phyloP scores from a whole-genome alignment of 2,797 vertebrate species.

The Aldrovandia affinis region DNA sequence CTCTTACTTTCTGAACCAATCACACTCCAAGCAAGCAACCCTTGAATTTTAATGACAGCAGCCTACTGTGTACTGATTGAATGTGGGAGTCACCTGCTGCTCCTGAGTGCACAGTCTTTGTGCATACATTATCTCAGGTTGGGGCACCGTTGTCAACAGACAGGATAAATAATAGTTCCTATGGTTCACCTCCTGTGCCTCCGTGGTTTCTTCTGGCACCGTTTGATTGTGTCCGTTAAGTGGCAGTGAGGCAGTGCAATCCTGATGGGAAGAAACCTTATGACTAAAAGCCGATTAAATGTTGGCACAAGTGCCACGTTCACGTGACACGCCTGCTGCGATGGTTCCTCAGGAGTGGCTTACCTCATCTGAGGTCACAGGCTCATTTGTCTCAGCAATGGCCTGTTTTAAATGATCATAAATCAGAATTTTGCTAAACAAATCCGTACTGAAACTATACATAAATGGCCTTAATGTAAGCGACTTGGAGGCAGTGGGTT shows the following conservation, averaged over 20 bases:
- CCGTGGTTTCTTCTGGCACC: neutral
- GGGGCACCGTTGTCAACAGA: neutral
- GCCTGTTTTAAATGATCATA: neutral
- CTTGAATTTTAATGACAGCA: neutral
- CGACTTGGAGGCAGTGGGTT: neutral
- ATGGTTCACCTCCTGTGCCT: neutral
- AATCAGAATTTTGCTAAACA: neutral
- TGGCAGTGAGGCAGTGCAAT: neutral
- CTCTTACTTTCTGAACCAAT: neutral
- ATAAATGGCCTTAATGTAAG: neutral
- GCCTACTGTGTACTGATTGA: neutral
- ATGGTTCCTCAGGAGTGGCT: neutral
- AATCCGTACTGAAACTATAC: neutral
- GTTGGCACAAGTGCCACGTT: neutral
- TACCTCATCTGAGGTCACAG: neutral
- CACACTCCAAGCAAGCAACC: neutral
- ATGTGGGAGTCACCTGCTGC: neutral
- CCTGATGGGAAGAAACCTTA: neutral
- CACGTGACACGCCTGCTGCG: neutral
- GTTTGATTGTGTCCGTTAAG: neutral
- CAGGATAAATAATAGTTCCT: neutral
- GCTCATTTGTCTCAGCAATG: neutral
- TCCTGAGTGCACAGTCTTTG: neutral
- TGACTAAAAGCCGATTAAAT: neutral
- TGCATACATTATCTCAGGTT: neutral